Base-by-base conservation (phyloP, 2,888 invertebrate species). In the Serripes groenlandicus region DNA sequence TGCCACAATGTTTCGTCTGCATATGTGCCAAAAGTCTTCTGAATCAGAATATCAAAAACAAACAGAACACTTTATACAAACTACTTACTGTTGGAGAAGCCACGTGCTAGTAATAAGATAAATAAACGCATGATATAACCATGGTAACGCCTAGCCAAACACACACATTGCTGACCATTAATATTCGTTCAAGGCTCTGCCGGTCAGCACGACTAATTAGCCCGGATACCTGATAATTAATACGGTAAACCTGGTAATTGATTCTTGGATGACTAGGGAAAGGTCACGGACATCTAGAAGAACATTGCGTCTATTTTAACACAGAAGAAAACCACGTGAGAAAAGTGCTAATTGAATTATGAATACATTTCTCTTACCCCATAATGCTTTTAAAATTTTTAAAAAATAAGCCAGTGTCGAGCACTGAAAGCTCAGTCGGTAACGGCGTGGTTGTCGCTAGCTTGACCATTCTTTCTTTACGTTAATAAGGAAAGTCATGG, bases 181-280 rank as follows among this genome's bases (percentile, higher is more conserved):
- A 58, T 58, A 28, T 23, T 58, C 58, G 28, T 58, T 26, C n/a
- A n/a, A n/a, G n/a, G n/a, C n/a, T n/a, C n/a, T n/a, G n/a, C 21
- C 26, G 21, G 11, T 58, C 58, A 58, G 28, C 58, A 58, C 58
- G 58, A 28, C 58, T 28, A 58, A 58, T 58, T 58, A 58, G 58
- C 58, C 15, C 11, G n/a, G n/a, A n/a, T n/a, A n/a, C n/a, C n/a
- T n/a, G 58, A 58, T 58, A 58, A 58, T 58, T 58, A 28, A 28
- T 58, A 58, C 58, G 2, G 58, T 58, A 58, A 58, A 58, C 58
- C 58, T 58, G 58, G 23, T 58, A 58, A 58, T 58, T 58, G 58
- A 28, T 58, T 58, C 58, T 58, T 7, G 58, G 28, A 28, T 58
- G 9, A 58, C 58, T 42, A n/a, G n/a, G n/a, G n/a, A n/a, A n/a